phyloP scores from a whole-genome alignment of 2,888 invertebrate genomes.

The Pelosia muscerda region DNA sequence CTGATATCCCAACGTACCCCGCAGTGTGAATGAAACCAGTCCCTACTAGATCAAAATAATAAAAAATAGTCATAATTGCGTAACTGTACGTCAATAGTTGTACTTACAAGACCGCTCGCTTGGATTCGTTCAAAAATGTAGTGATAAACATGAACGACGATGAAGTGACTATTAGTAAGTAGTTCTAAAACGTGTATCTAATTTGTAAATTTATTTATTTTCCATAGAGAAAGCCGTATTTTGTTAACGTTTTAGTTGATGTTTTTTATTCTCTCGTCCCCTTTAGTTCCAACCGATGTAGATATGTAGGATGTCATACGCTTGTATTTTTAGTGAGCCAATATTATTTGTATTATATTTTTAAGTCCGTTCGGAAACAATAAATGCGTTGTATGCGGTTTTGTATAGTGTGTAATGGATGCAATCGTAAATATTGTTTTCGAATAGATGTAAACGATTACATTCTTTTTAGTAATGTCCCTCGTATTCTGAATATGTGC shows the following conservation, averaged over 20 bases:
- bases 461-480: constrained; percentile 72
- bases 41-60: constrained; percentile 41
- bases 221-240: constrained; percentile 87
- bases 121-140: constrained; percentile 69
- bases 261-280: constrained; percentile 81
- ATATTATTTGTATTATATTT: constrained; percentile 81
- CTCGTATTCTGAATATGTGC: constrained; percentile 68
- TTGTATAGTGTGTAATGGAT: constrained; percentile 70
- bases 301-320: constrained; percentile 85
- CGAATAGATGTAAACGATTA: constrained; percentile 71
- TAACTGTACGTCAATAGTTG: constrained; percentile 33
- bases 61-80: constrained; percentile 47
- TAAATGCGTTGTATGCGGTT: constrained; percentile 68
- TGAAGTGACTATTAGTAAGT: constrained; percentile 82
- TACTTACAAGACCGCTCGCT: constrained; percentile 61
- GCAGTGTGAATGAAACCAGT: constrained; percentile 49
- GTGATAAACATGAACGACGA: constrained; percentile 77
- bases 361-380: constrained; percentile 75
- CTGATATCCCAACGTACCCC: constrained; percentile 28
- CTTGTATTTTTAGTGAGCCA: constrained; percentile 86
- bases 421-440: constrained; percentile 73
- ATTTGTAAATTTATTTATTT: constrained; percentile 87
- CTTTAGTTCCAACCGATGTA: constrained; percentile 83
- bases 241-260: constrained; percentile 87
- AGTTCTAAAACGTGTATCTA: constrained; percentile 83